Evolutionary conservation across 2,113 vertebrate species (phyloP).

Genomic region (Vireo altiloquus): DNA sequence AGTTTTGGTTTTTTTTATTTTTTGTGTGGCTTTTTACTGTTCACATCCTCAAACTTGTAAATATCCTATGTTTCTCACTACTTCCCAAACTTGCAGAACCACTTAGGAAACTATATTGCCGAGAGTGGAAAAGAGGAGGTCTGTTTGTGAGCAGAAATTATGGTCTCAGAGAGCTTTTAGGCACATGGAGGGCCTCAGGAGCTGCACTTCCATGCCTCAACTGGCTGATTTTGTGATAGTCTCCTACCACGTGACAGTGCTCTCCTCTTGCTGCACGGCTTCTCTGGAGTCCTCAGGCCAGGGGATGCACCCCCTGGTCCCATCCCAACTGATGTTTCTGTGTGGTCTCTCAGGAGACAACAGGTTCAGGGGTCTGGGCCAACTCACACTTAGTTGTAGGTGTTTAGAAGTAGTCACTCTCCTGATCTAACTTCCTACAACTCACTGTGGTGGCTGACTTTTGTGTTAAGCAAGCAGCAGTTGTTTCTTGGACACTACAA

Average conservation of each 20-base stretch:
- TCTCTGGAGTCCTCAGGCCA: neutral
- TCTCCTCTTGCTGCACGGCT: neutral
- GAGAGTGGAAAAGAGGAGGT: neutral
- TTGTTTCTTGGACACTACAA: neutral
- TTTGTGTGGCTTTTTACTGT: neutral
- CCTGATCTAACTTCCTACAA: neutral
- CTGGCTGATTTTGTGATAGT: neutral
- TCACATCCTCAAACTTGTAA: neutral
- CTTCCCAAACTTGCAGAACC: neutral
- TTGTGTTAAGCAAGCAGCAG: neutral
- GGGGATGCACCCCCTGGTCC: neutral
- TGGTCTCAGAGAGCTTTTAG: neutral
- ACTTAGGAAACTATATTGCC: neutral
- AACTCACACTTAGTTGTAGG: fast-evolving
- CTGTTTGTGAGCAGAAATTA: neutral
- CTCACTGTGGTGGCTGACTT: neutral
- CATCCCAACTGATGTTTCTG: neutral
- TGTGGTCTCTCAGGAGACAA: neutral
- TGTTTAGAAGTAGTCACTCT: neutral
- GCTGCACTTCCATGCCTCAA: neutral
- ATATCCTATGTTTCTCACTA: neutral
- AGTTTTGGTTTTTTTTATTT: neutral
- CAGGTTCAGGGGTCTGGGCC: neutral
- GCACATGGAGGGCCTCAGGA: neutral
- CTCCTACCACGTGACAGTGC: neutral